These are phyloP conservation scores for Chalcosyrphus nemorum DNA, from an alignment of 2,888 invertebrate genomes.

Conservation along the genomic window DNA sequence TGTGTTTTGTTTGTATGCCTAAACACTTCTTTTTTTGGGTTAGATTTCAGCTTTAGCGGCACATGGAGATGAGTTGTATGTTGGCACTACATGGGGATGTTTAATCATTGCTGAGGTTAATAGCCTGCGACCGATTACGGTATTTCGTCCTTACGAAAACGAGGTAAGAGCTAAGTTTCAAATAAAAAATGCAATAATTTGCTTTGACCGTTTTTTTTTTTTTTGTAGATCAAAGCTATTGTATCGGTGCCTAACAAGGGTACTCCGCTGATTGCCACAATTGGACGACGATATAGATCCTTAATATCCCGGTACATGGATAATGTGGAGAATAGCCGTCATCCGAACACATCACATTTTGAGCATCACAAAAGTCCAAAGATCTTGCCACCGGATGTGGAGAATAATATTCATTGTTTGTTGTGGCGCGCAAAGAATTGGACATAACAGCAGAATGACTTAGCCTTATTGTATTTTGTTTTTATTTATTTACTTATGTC, in stretches of 20 bases:
- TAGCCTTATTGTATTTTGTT: not conserved
- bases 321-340: constrained; percentile 76
- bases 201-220: too few relatives aligned
- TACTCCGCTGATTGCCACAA: constrained; percentile 86
- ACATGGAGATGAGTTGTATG: constrained; percentile 88
- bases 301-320: constrained; percentile 86
- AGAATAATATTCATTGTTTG: constrained; percentile 80
- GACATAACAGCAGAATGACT: constrained; percentile 75
- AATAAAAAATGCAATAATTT: not conserved
- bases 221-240: constrained; percentile 86
- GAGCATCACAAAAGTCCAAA: constrained; percentile 75
- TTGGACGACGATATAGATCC: constrained; percentile 93
- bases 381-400: constrained; percentile 77
- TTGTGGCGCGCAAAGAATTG: constrained; percentile 81
- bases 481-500: constrained; percentile 28
- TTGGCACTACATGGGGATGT: constrained; percentile 98
- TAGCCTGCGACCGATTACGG: constrained; percentile 92
- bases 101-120: constrained; percentile 93
- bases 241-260: constrained; percentile 83
- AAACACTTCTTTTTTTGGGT: not conserved
- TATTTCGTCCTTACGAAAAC: constrained; percentile 95
- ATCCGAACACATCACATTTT: constrained; percentile 75
- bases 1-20: not conserved
- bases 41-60: constrained; percentile 84
- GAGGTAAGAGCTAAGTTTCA: constrained; percentile 84